Evolutionary conservation across 2,797 vertebrate species (phyloP), one percentile per base, ranked within the genome.

Genomic region (Halcyon leucocephala): DNA sequence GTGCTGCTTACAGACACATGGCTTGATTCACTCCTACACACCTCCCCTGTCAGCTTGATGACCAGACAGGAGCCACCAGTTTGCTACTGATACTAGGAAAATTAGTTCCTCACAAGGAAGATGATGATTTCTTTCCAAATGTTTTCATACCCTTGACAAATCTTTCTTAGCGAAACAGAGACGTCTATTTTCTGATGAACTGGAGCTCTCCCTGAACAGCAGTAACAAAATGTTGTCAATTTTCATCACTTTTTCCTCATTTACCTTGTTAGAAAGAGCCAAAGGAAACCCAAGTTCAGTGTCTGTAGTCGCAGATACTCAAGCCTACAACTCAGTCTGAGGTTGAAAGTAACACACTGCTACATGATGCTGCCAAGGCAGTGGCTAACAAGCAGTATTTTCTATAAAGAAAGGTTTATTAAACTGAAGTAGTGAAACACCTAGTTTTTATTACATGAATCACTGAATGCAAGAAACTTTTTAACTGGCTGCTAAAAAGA

Each of bases 391-490:
- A 71, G n/a, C 3, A 29, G 35, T 5, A 29, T 29, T n/a, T 54
- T 19, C 58, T 41, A 41, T 10, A 8, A 44, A 78, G 8, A 3
- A 37, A 58, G 12, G 5, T 48, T 83, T 64, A 9, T 49, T 78
- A 73, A 70, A 86, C n/a, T 4, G 8, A 46, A 51, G 9, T 14
- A 49, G 3, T 35, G 24, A 65, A 62, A 61, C 5, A 1, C 14
- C 35, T 24, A 8, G 12, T 16, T 46, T 69, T 72, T 49, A 74
- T 21, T 52, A 51, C 24, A 41, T 39, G 4, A 25, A 57, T 7
- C 29, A 31, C 0, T 55, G 35, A 90, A 82, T 3, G 4, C 14
- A 69, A 29, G 3, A 49, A 58, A 37, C 0, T 26, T 35, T 54
- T 9, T 26, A 62, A 67, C 21, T 0, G 1, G 8, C 2, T 76